These are phyloP conservation scores for Leptura quadrifasciata DNA, from an alignment of 2,888 invertebrate species.

Conservation along the genomic window DNA sequence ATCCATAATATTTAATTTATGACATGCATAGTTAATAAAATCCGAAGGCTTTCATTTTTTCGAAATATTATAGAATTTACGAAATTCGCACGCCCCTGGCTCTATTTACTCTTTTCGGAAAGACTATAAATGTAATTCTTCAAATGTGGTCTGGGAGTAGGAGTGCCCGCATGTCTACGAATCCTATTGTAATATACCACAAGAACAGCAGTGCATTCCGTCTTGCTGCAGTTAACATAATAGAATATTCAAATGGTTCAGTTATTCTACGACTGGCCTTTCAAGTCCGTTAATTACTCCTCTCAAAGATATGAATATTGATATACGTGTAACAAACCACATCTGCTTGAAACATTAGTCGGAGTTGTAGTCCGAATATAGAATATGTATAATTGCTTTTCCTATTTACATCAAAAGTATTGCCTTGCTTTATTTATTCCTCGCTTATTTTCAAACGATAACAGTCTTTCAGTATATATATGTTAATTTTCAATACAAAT, in stretches of 20 bases:
- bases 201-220: background rate
- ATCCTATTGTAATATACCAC: background rate
- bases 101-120: too few relatives aligned
- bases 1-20: too few relatives aligned
- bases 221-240: background rate
- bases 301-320: background rate
- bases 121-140: too few relatives aligned
- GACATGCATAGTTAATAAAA: too few relatives aligned
- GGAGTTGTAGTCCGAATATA: background rate
- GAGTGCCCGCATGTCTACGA: background rate
- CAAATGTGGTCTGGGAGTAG: too few relatives aligned
- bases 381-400: too few relatives aligned
- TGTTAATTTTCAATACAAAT: too few relatives aligned
- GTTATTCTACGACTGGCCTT: background rate
- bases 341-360: background rate
- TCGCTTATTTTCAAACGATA: too few relatives aligned
- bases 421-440: background rate
- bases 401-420: background rate
- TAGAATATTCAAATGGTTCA: background rate
- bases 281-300: background rate
- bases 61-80: too few relatives aligned
- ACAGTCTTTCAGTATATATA: too few relatives aligned
- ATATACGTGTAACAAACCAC: background rate
- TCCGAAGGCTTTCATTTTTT: too few relatives aligned
- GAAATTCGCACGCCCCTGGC: too few relatives aligned